Evolutionary conservation across 2,113 vertebrate genomes (phyloP).

Genomic region (Tenrec ecaudatus): DNA sequence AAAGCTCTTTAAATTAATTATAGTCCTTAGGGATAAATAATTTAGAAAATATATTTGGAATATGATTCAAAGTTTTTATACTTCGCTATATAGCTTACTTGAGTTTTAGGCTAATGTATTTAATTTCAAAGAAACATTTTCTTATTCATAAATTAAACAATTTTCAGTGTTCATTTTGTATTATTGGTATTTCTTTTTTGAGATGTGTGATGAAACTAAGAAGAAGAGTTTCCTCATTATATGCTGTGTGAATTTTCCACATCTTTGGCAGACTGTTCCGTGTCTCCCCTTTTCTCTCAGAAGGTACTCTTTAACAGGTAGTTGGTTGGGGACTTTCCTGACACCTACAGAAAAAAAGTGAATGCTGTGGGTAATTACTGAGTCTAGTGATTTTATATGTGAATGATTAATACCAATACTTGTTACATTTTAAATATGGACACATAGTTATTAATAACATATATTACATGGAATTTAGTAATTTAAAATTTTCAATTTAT

Average conservation of each 20-base stretch:
- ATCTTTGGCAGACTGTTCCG: slow-evolving; percentile 45
- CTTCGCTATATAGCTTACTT: slow-evolving; percentile 5
- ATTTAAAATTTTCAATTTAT: slow-evolving; percentile 59
- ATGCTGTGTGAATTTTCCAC: slow-evolving; percentile 49
- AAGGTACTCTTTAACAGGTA: slow-evolving; percentile 45
- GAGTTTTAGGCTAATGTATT: slow-evolving; percentile 28
- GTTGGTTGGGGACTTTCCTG: slow-evolving; percentile 20
- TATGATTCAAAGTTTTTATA: background rate
- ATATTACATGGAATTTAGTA: slow-evolving; percentile 64
- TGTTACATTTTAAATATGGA: slow-evolving; percentile 60
- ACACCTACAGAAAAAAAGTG: background rate
- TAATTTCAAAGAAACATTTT: slow-evolving; percentile 59
- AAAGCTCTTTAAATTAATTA: background rate
- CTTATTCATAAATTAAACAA: slow-evolving; percentile 29
- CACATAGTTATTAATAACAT: slow-evolving; percentile 44
- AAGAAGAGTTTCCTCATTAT: slow-evolving; percentile 61
- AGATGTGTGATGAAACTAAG: slow-evolving; percentile 62
- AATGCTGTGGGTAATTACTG: slow-evolving; percentile 59
- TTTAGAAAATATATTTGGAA: slow-evolving; percentile 63
- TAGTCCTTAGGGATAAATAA: slow-evolving; percentile 21
- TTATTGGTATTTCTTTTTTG: slow-evolving; percentile 43
- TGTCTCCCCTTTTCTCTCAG: slow-evolving; percentile 59
- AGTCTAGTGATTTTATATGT: slow-evolving; percentile 65
- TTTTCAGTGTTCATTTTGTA: slow-evolving; percentile 61
- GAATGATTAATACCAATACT: slow-evolving; percentile 50